Conservation (phyloP, 2,797 vertebrate species). For the Discoglossus pictus region DNA sequence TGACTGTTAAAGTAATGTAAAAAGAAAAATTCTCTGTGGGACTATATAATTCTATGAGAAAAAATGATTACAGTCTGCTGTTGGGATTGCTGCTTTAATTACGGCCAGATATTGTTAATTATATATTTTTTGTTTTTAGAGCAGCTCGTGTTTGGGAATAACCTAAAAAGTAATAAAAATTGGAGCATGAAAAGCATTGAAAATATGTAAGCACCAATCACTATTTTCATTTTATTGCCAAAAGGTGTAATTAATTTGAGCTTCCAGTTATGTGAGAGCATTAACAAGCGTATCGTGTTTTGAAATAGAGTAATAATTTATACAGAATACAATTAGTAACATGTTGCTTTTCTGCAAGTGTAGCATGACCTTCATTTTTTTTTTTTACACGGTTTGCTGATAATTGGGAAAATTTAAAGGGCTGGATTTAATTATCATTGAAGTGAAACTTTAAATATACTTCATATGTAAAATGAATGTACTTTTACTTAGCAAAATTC, state of each 20-base stretch:
- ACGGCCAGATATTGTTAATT: conserved; percentile 30
- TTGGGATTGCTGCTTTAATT: conserved; percentile 14
- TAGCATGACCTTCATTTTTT: conserved; percentile 60
- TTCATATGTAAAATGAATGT: too few relatives aligned
- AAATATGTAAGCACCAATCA: conserved; percentile 52
- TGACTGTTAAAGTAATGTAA: too few relatives aligned
- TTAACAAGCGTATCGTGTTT: conserved; percentile 66
- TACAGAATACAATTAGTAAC: conserved; percentile 65
- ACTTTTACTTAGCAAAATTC: too few relatives aligned
- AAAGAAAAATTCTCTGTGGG: too few relatives aligned
- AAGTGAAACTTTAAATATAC: too few relatives aligned
- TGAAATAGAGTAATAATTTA: conserved; percentile 66
- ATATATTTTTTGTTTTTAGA: conserved; percentile 27
- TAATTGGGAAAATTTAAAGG: conserved; percentile 9
- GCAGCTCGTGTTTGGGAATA: conserved; percentile 23
- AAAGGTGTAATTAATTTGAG: conserved; percentile 65
- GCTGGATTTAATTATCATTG: background rate
- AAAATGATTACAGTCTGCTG: too few relatives aligned
- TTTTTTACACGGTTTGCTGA: conserved; percentile 12
- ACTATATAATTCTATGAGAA: too few relatives aligned
- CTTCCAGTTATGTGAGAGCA: conserved; percentile 62
- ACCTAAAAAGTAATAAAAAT: conserved; percentile 50
- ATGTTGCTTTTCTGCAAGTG: conserved; percentile 59
- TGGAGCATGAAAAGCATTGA: conserved; percentile 56
- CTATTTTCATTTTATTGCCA: conserved; percentile 54